Evolutionary conservation across 2,888 invertebrate genomes (phyloP), one percentile per base, ranked within the genome.

Genomic region (Byasa hedistus): DNA sequence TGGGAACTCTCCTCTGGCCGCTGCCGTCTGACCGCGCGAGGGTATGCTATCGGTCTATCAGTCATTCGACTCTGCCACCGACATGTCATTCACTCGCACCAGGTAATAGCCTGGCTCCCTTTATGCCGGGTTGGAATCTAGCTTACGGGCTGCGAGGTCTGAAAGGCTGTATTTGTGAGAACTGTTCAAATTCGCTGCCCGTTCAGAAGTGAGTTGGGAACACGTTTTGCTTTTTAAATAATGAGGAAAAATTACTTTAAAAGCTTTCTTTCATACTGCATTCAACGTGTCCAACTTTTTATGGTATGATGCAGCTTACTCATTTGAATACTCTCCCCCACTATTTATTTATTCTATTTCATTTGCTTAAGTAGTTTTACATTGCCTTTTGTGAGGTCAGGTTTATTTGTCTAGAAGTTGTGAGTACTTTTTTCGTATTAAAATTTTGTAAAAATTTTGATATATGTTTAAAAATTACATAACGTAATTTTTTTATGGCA

Each of bases 41-140:
- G 61, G 39, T 32, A 23, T 39, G 19, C 61, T 57, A 65, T 70
- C 70, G 65, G 62, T 68, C 69, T 69, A 72, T 73, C 73, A 73
- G 71, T 73, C 72, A 73, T 58, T 60, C 62, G 58, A 57, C 66
- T 70, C 68, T 73, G 71, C 61, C 64, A 55, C 63, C 48, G 68
- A 68, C 69, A 68, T 68, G 67, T 70, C 70, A 69, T 73, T 73
- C 71, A 72, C 70, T 70, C 67, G 61, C 62, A 39, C 39, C 61
- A 69, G 67, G 70, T 75, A 72, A 70, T 68, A 55, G 69, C 65
- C 36, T 44, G 58, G 60, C 64, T 48, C 44, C 52, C 66, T 72
- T 71, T 72, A 69, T 71, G 58, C 57, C 24, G 22, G 10, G 48
- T 17, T 61, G 60, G 27, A 32, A 51, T 60, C 48, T 61, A 61